These are phyloP conservation scores for Rhinogobius similis DNA, from an alignment of 2,113 vertebrate species.

Conservation along the genomic window DNA sequence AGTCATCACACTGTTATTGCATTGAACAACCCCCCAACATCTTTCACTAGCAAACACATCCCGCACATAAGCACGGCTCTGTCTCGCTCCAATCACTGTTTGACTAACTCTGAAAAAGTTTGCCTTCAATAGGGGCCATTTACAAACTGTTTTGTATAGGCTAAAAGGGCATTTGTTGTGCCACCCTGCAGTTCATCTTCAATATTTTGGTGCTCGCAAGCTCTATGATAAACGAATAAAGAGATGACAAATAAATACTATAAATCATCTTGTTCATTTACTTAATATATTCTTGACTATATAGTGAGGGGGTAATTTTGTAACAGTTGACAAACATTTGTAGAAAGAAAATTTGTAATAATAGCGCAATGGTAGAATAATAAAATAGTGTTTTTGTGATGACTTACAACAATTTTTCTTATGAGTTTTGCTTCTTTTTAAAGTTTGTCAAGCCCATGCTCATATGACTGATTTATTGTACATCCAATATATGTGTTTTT, in stretches of 20 bases:
- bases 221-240: not conserved
- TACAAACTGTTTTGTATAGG: constrained; percentile 48
- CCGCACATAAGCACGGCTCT: constrained; percentile 69
- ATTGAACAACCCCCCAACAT: constrained; percentile 44
- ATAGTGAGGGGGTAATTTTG: too few species aligned
- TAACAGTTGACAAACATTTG: too few species aligned
- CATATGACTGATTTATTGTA: too few species aligned
- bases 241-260: not conserved
- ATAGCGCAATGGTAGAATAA: too few species aligned
- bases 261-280: too few species aligned
- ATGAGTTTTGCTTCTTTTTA: too few species aligned
- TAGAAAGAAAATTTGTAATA: too few species aligned
- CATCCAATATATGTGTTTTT: too few species aligned
- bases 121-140: constrained; percentile 65
- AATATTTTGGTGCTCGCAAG: not conserved
- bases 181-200: constrained; percentile 13
- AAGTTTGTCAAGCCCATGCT: too few species aligned
- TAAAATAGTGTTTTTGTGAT: too few species aligned
- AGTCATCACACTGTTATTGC: constrained; percentile 72
- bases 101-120: constrained; percentile 60
- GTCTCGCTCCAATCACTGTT: constrained; percentile 63
- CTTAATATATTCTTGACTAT: too few species aligned
- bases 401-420: too few species aligned
- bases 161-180: constrained; percentile 62
- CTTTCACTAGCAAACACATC: constrained; percentile 69